Conservation (phyloP, 1,140 invertebrate genomes). For the Matsumurasca onukii region DNA sequence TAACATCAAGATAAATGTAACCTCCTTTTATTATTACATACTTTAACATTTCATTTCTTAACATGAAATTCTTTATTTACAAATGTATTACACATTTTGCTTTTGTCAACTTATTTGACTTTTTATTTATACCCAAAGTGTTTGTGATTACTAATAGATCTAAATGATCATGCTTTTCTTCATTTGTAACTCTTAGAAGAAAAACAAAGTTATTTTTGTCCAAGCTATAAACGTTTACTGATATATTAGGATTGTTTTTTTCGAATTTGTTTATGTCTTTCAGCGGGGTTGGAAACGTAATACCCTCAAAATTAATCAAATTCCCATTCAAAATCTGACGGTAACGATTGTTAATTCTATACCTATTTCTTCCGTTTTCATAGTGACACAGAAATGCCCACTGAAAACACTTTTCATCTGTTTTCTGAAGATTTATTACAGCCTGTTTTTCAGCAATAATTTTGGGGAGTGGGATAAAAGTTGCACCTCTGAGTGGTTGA, state of each 20-base stretch:
- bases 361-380: background rate
- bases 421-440: constrained; percentile 19
- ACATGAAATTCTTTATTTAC: no score
- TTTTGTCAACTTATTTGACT: no score
- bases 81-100: no score
- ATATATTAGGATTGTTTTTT: constrained; percentile 16
- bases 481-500: no score
- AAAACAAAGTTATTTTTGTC: constrained; percentile 1
- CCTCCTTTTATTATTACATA: no score
- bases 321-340: background rate
- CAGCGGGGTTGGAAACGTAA: constrained; percentile 23
- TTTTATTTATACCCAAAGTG: background rate
- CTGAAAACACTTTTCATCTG: constrained; percentile 16
- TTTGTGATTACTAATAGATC: constrained; percentile 21
- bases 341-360: constrained; percentile 4
- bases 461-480: constrained; percentile 7
- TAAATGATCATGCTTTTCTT: constrained; percentile 20
- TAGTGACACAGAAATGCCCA: constrained; percentile 24
- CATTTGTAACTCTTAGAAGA: constrained; percentile 17
- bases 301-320: constrained; percentile 16
- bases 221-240: constrained; percentile 27
- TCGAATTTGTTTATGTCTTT: constrained; percentile 20
- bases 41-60: no score
- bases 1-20: no score
- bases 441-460: background rate